A percentile compares a stretch with the other conserved stretches of the same genome.
Evolutionary conservation across 2,113 vertebrate species (phyloP).

Genomic region (Lophotis ruficrista): DNA sequence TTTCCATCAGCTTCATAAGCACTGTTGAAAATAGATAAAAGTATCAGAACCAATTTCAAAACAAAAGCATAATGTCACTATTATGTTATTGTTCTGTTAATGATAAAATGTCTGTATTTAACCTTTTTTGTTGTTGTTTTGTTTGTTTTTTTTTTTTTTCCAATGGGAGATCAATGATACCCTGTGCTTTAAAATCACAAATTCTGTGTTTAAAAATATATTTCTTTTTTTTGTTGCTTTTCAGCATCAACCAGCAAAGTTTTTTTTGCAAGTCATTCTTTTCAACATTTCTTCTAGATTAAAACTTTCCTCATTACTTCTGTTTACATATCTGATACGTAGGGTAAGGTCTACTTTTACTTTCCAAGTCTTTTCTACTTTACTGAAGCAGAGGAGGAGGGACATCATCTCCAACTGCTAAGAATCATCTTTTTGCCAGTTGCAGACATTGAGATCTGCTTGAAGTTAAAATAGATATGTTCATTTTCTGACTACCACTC

Average conservation of each 20-base stretch:
- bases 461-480: constrained; percentile 55
- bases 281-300: neutral
- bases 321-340: constrained; percentile 1
- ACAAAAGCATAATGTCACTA: neutral
- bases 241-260: neutral
- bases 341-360: neutral
- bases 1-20: neutral
- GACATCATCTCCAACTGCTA: neutral
- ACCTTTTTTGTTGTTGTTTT: constrained; percentile 37
- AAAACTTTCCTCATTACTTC: constrained; percentile 29
- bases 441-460: constrained; percentile 13
- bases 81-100: constrained; percentile 34
- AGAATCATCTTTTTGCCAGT: constrained; percentile 15
- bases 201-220: neutral
- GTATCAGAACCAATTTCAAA: neutral
- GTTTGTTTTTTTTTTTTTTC: neutral
- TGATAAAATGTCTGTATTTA: constrained; percentile 45
- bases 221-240: neutral
- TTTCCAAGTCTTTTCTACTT: constrained; percentile 56
- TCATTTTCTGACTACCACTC: constrained; percentile 26
- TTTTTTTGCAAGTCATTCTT: neutral
- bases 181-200: neutral
- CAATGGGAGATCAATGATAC: neutral
- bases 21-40: neutral
- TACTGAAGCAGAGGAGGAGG: constrained; percentile 12